These are phyloP conservation scores for Meteorus colon DNA, from an alignment of 2,888 invertebrate species.

Conservation along the genomic window DNA sequence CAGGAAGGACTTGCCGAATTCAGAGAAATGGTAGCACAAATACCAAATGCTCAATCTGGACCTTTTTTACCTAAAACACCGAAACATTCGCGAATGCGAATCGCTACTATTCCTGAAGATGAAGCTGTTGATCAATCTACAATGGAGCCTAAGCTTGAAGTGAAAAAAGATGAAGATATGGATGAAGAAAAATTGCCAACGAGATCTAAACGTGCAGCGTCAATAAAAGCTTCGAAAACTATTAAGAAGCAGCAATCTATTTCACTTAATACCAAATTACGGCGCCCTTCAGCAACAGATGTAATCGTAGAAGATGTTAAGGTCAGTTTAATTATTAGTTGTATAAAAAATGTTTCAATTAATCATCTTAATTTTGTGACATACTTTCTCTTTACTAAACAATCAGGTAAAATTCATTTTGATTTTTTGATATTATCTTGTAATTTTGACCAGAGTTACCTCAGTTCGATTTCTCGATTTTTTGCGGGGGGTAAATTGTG, in stretches of 20 bases:
- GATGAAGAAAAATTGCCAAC: conserved; percentile 39
- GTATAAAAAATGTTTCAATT: background rate
- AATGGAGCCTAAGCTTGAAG: background rate
- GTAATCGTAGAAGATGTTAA: background rate
- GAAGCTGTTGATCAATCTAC: conserved; percentile 46
- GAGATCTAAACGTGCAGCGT: conserved; percentile 60
- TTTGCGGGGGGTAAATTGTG: too few species aligned
- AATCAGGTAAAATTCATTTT: too few species aligned
- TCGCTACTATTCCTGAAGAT: conserved; percentile 67
- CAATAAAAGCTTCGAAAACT: conserved; percentile 58
- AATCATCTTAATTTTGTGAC: too few species aligned
- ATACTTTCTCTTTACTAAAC: too few species aligned
- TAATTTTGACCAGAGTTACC: too few species aligned
- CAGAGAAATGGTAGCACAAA: conserved; percentile 49
- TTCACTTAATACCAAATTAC: conserved; percentile 51
- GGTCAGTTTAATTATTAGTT: background rate
- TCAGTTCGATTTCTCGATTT: too few species aligned
- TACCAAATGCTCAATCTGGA: conserved; percentile 53
- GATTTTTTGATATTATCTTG: too few species aligned
- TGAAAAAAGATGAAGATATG: conserved; percentile 16
- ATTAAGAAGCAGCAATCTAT: conserved; percentile 62
- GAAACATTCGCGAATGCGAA: conserved; percentile 59
- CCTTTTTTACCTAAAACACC: conserved; percentile 66
- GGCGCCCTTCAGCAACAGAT: conserved; percentile 50
- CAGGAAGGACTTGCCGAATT: conserved; percentile 11